Conservation (phyloP, 1,140 invertebrate species). For the Drosophila sp. region DNA sequence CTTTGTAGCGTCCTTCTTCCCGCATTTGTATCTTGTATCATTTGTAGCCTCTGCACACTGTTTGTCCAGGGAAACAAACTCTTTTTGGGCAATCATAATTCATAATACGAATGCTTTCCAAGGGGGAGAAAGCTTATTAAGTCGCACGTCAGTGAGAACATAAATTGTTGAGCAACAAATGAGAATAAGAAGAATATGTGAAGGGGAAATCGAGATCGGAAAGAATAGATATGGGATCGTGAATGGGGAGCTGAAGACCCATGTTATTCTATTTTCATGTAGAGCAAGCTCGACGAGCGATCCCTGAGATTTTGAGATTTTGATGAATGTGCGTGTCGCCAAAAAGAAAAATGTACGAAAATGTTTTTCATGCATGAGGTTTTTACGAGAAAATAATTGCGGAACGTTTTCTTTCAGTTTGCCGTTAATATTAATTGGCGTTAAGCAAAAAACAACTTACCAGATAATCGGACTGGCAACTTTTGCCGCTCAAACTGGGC, state of each 20-base stretch:
- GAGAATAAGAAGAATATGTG: background rate
- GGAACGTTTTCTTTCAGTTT: conserved; percentile 57
- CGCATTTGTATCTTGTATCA: conserved; percentile 48
- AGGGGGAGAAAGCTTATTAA: conserved; percentile 65
- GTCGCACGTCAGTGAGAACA: conserved; percentile 74
- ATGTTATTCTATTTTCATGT: conserved; percentile 74
- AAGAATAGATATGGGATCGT: background rate
- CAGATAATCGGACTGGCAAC: conserved; percentile 82
- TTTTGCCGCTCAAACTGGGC: conserved; percentile 75
- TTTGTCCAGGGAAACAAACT: conserved; percentile 9
- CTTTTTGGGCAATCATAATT: conserved; percentile 54
- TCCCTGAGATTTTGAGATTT: conserved; percentile 78
- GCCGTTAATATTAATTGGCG: conserved; percentile 73
- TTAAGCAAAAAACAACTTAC: conserved; percentile 67
- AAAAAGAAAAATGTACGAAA: conserved; percentile 80
- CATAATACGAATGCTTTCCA: conserved; percentile 66
- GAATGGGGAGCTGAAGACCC: conserved; percentile 29
- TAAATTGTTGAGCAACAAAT: conserved; percentile 68
- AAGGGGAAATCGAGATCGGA: conserved; percentile 30
- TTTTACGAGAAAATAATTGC: conserved; percentile 83
- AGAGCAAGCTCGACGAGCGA: conserved; percentile 32
- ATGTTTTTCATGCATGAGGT: conserved; percentile 78
- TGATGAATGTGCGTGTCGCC: conserved; percentile 79
- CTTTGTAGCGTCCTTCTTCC: conserved; percentile 15
- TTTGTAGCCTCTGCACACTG: conserved; percentile 41